Conservation (phyloP, 1,140 invertebrate species). For the Acromyrmex heyeri region DNA sequence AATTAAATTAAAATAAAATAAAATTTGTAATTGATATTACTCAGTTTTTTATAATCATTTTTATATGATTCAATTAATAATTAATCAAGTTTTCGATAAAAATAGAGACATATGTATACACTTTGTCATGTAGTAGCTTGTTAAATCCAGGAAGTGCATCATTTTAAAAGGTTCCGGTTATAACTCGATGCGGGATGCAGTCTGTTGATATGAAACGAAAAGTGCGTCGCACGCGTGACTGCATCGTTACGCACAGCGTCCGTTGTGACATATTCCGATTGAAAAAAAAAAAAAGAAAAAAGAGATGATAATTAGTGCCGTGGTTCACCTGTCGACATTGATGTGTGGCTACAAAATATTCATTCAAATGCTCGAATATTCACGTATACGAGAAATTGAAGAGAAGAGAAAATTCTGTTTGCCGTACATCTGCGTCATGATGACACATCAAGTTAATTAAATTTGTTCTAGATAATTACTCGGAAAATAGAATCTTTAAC, state of each 20-base stretch:
- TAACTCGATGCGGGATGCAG: conserved; percentile 38
- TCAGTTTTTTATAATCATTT: not conserved
- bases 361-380: conserved; percentile 35
- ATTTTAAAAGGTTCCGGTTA: conserved; percentile 57
- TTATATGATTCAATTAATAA: conserved; percentile 2
- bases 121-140: not conserved
- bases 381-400: conserved; percentile 25
- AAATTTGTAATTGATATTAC: conserved; percentile 2
- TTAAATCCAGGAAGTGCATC: conserved; percentile 53
- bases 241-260: conserved; percentile 21
- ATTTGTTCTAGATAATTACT: conserved; percentile 42
- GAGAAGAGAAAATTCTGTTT: conserved; percentile 42
- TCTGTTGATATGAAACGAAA: conserved; percentile 51
- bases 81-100: conserved; percentile 11
- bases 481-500: conserved; percentile 26
- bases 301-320: conserved; percentile 41
- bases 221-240: conserved; percentile 40
- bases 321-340: conserved; percentile 40
- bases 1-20: not conserved
- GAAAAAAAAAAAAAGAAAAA: conserved; percentile 23
- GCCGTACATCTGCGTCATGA: conserved; percentile 12
- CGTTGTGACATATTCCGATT: conserved; percentile 50
- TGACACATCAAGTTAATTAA: conserved; percentile 38
- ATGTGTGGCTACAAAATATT: conserved; percentile 33
- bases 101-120: not conserved